Evolutionary conservation across 2,113 vertebrate species (phyloP), one percentile per base, ranked within the genome.

Genomic region (Pteruthius melanotis): DNA sequence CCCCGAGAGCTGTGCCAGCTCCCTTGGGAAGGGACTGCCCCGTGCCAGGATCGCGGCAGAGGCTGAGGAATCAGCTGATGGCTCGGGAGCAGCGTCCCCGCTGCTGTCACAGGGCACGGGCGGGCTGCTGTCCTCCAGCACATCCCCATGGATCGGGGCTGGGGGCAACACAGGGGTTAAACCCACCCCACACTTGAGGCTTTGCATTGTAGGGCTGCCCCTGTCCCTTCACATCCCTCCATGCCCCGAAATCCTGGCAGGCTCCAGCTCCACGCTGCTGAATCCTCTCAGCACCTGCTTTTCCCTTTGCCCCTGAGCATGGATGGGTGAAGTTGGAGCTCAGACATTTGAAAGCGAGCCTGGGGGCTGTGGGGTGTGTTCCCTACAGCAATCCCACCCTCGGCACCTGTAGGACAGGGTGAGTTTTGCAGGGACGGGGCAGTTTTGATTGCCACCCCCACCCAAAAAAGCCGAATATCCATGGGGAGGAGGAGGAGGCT

Each of bases 1-100:
- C 35, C 15, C 39, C 50, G 6, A 0, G 2, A 0, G 4, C 2
- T 15, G 52, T 47, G 13, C 31, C 74, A 24, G 50, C 50, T n/a
- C 13, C 16, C 39, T 5, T 5, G 89, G 56, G 52, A 42, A 30
- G 45, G 84, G 52, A 3, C 9, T 39, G 3, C 39, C 15, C 26
- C 0, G 0, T 60, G 68, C 31, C 11, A 13, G 69, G 64, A 4
- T 24, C 37, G 0, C 37, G 18, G 74, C 53, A 26, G 60, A 10
- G 65, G n/a, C 26, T 40, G 50, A 21, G 40, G 15, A 8, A 16
- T 7, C 7, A 7, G 27, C 0, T 11, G 61, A 0, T 28, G 35
- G 7, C 54, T 15, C 68, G 3, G 24, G 26, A 59, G 26, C 17
- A 7, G 37, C 2, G 0, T 8, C 35, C 52, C 45, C 22, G 18